Evolutionary conservation across 2,113 vertebrate species (phyloP), one percentile per base, ranked within the genome.

Genomic region (Chloropsis cyanopogon): DNA sequence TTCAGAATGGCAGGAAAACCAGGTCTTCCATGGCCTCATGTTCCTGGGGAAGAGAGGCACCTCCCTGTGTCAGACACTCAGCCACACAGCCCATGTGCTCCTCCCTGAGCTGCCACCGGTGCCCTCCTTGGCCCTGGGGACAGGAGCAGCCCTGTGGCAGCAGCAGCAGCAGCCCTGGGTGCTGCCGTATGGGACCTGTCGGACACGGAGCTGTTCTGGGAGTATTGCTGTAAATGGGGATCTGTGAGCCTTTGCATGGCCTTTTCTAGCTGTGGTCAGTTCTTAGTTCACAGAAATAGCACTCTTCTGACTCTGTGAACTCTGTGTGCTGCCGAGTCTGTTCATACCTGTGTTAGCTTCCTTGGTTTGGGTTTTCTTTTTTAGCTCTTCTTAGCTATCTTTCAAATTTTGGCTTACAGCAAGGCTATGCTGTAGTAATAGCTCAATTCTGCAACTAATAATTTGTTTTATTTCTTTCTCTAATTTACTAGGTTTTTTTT

Each of bases 141-240:
- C 60, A 73, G 66, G 21, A 82, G 31, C 65, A 91, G 57, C 68
- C 24, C 2, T 0, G 3, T 29, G 66, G n/a, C 23, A 28, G 71
- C 26, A 33, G 64, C 56, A 14, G 5, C 13, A 49, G 63, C 26
- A 2, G 53, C 64, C 37, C 31, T 3, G 41, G 41, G 7, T 14
- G 37, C n/a, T 69, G 14, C 4, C 0, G 0, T 69, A 8, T 5
- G 63, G 52, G 12, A 26, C 47, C 44, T 6, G 23, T 6, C 2
- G 11, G 72, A n/a, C 4, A 28, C 61, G 14, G 20, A 44, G 59
- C 60, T 90, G 35, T 39, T 60, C 29, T 26, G 11, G 50, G 29
- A 21, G 28, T 44, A 4, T 60, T 92, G 88, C 39, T 82, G 69
- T 31, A 14, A 7, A 29, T 17, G 28, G 44, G 41, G 9, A 17